A percentile compares a stretch with the other conserved stretches of the same genome.
These are phyloP conservation scores for Phortica variegata DNA, from an alignment of 1,140 invertebrate species.

Conservation along the genomic window DNA sequence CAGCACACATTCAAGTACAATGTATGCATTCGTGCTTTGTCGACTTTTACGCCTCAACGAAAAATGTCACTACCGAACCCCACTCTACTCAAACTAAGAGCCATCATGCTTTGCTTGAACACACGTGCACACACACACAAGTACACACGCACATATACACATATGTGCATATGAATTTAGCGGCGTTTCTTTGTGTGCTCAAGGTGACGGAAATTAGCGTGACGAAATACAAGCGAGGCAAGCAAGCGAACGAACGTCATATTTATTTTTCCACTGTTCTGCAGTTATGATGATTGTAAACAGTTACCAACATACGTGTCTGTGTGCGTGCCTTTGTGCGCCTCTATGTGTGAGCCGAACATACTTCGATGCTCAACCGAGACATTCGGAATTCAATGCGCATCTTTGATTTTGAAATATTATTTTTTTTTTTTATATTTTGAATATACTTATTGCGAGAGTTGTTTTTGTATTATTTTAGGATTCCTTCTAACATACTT, in stretches of 20 bases:
- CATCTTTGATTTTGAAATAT: slow-evolving; percentile 37
- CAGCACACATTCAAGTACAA: no score
- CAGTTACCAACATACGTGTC: slow-evolving; percentile 19
- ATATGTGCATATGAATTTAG: slow-evolving; percentile 9
- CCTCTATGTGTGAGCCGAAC: no score
- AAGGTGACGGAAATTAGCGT: slow-evolving; percentile 54
- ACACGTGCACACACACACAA: not conserved
- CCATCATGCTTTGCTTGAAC: no score
- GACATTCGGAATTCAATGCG: slow-evolving; percentile 19
- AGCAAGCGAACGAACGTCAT: slow-evolving; percentile 27
- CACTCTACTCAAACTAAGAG: no score
- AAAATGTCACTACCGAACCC: no score
- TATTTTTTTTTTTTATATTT: no score
- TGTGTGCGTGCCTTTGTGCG: no score
- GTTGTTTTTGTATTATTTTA: no score
- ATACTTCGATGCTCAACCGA: not conserved
- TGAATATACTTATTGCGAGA: no score
- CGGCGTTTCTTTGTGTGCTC: slow-evolving; percentile 46
- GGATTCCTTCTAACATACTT: no score
- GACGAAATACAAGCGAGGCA: slow-evolving; percentile 4
- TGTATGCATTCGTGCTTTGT: no score
- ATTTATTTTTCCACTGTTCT: slow-evolving; percentile 46
- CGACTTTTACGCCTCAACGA: no score
- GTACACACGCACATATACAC: not conserved
- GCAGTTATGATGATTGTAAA: slow-evolving; percentile 50